Conservation (phyloP, 2,113 vertebrate genomes). For the Zosterops hypoxanthus region DNA sequence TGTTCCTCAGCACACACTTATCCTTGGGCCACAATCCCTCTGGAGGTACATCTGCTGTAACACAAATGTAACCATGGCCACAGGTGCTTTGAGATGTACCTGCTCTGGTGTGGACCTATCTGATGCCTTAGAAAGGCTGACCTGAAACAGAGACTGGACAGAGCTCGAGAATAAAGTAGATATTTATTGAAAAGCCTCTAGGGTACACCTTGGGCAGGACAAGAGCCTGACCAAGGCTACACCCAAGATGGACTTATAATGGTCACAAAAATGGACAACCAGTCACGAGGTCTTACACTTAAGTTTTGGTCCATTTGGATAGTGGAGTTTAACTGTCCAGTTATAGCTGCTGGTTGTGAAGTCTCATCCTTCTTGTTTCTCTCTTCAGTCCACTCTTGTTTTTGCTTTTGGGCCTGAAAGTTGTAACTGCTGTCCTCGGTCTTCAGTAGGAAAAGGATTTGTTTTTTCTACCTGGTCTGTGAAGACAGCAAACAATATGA, state of each 20-base stretch:
- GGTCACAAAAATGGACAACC: neutral
- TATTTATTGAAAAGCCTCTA: neutral
- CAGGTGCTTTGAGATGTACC: neutral
- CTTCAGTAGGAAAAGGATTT: neutral
- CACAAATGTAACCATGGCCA: fast-evolving
- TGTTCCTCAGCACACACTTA: neutral
- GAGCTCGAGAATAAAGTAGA: neutral
- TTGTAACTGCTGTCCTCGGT: neutral
- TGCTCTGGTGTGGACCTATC: neutral
- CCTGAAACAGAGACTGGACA: neutral
- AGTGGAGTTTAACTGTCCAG: neutral
- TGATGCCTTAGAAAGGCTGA: neutral
- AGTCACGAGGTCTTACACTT: neutral
- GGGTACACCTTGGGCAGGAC: neutral
- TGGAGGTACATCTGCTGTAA: neutral
- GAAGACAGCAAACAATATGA: neutral
- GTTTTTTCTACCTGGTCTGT: neutral
- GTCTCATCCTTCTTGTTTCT: neutral
- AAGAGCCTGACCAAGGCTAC: neutral
- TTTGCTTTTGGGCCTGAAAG: neutral
- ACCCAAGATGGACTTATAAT: neutral
- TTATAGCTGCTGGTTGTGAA: neutral
- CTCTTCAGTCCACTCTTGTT: neutral
- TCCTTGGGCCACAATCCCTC: neutral
- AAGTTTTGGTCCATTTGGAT: neutral